phyloP scores from a whole-genome alignment of 2,113 vertebrate species.

The Macroglossus sobrinus region DNA sequence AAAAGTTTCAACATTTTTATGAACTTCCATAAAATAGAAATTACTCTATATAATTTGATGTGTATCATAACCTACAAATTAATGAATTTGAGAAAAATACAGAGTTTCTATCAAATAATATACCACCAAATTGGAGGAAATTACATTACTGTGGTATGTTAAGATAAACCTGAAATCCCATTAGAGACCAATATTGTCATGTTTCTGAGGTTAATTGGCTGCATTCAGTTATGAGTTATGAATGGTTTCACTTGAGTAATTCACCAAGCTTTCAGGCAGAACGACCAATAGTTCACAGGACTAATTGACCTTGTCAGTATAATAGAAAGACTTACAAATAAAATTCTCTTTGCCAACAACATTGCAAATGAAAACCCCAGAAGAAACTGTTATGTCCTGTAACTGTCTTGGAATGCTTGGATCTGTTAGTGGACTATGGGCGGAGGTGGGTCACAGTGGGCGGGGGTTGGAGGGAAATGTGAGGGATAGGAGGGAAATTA shows the following conservation, averaged over 20 bases:
- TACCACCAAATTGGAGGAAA: conserved; percentile 49
- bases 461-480: neutral
- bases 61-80: neutral
- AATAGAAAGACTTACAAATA: conserved; percentile 82
- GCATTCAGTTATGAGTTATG: conserved; percentile 78
- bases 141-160: conserved; percentile 58
- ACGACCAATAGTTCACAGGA: conserved; percentile 76
- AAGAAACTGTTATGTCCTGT: conserved; percentile 73
- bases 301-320: conserved; percentile 82
- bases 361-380: conserved; percentile 75
- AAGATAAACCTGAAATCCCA: conserved; percentile 69
- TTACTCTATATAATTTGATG: neutral
- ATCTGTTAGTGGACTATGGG: conserved; percentile 65
- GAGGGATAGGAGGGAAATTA: neutral
- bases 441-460: neutral
- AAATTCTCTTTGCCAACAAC: conserved; percentile 77
- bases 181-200: conserved; percentile 53
- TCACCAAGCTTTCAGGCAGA: conserved; percentile 75
- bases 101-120: conserved; percentile 62
- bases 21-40: neutral
- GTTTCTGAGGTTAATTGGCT: conserved; percentile 79
- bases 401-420: conserved; percentile 78
- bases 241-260: conserved; percentile 77
- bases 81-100: conserved; percentile 1
- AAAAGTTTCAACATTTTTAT: neutral